phyloP scores from a whole-genome alignment of 2,888 invertebrate genomes.

The Crioceris asparagi region DNA sequence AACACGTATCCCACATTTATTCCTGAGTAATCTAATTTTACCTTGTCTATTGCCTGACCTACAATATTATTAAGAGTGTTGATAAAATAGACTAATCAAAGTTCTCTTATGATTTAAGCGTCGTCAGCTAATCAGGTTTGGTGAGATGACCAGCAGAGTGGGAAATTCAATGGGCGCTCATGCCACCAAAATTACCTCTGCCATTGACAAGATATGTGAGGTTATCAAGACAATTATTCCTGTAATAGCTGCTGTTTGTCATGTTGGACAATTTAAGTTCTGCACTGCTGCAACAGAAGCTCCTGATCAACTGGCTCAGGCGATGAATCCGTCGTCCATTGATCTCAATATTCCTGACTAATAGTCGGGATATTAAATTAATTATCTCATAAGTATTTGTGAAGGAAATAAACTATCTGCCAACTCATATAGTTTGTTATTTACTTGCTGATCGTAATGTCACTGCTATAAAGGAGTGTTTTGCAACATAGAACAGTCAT shows the following conservation, averaged over 20 bases:
- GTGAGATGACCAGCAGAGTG: conserved; percentile 30
- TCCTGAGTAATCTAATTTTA: too few relatives aligned
- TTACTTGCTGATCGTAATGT: too few relatives aligned
- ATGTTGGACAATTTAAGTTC: conserved; percentile 35
- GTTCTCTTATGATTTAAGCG: conserved; percentile 25
- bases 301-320: conserved; percentile 24
- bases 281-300: conserved; percentile 32
- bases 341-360: conserved; percentile 19
- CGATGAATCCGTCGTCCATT: conserved; percentile 23
- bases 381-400: too few relatives aligned
- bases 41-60: too few relatives aligned
- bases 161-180: conserved; percentile 33
- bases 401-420: too few relatives aligned
- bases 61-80: too few relatives aligned
- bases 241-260: conserved; percentile 34
- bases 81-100: too few relatives aligned
- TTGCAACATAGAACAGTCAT: too few relatives aligned
- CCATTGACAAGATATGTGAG: conserved; percentile 34
- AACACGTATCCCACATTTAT: too few relatives aligned
- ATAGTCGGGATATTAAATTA: too few relatives aligned
- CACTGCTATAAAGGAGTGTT: too few relatives aligned
- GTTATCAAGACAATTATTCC: conserved; percentile 35
- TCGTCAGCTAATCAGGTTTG: conserved; percentile 29
- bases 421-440: too few relatives aligned
- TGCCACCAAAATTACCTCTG: conserved; percentile 29